Percentiles rank a stretch among this genome's conserved stretches.
Conservation (phyloP, 1,140 invertebrate genomes). For the Caerostris darwini region DNA sequence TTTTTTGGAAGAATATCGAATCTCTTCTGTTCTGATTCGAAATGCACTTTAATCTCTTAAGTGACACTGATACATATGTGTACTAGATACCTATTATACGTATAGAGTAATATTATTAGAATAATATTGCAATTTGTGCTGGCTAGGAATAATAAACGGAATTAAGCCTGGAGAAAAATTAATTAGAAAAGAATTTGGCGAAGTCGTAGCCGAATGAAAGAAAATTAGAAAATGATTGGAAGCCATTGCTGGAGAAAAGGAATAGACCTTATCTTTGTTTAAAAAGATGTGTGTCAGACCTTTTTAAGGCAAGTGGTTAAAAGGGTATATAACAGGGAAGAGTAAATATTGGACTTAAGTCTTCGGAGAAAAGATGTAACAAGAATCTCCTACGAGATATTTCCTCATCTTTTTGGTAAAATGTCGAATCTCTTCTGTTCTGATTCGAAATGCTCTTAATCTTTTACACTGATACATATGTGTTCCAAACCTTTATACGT, state of each 20-base stretch:
- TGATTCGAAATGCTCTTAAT: neutral
- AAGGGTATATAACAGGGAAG: neutral
- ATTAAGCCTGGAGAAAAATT: conserved; percentile 41
- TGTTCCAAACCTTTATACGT: too few species aligned
- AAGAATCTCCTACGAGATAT: neutral
- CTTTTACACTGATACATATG: too few species aligned
- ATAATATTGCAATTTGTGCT: conserved; percentile 26
- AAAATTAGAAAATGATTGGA: conserved; percentile 54
- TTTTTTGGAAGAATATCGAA: too few species aligned
- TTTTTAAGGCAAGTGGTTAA: conserved; percentile 19
- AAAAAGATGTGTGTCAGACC: neutral
- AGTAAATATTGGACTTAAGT: neutral
- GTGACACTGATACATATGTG: too few species aligned
- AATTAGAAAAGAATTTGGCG: conserved; percentile 50
- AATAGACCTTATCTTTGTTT: neutral
- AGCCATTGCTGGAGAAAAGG: neutral
- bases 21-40: too few species aligned
- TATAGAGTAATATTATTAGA: too few species aligned
- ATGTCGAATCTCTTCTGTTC: neutral
- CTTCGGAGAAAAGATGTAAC: neutral
- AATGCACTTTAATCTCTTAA: too few species aligned
- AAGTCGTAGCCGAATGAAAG: conserved; percentile 43
- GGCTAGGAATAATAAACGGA: conserved; percentile 29
- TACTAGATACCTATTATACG: too few species aligned
- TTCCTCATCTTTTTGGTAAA: neutral